Evolutionary conservation across 2,888 invertebrate genomes (phyloP), one percentile per base, ranked within the genome.

Genomic region (Cryptus viduatorius): DNA sequence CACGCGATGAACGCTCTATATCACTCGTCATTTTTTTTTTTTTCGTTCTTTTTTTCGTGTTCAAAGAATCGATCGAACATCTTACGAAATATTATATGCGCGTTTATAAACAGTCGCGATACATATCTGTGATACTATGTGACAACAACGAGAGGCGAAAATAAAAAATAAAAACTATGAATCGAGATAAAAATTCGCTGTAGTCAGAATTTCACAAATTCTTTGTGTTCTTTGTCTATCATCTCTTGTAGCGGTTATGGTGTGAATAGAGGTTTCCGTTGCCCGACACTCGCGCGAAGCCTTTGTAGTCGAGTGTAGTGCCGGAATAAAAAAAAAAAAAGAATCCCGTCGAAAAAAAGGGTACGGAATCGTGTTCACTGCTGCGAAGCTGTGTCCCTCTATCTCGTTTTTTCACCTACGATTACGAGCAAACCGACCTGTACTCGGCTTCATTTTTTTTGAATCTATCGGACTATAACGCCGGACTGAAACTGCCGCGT

Each of bases 381-480:
- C 48, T 44, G 61, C 61, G 68, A 50, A 73, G 37, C 75, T 78
- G 78, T 29, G 14, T 29, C 29, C 14, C 29, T 61, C 29, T 29
- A 53, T 71, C 84, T 76, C 71, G 69, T 79, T 85, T 76, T 78
- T 59, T 69, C 67, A 81, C 73, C 50, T 48, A 68, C 86, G 83
- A 85, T 85, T 86, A 85, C 86, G 82, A 85, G 77, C 85, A 69
- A 37, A 79, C 64, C 44, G 37, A 8, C 37, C 69, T 14, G 46
- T 69, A 59, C 53, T 46, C 69, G 69, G 75, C 65, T 87, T 87
- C 84, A 84, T 87, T 88, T 88, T 76, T 75, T 88, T 87, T 65
- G 80, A 76, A 88, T 86, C 85, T 88, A 88, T 89, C 87, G 84
- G 86, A 86, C 88, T 88, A 87, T 86, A 87, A 85, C 87, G 61